Conservation (phyloP, 1,140 invertebrate species). For the Battus philenor region DNA sequence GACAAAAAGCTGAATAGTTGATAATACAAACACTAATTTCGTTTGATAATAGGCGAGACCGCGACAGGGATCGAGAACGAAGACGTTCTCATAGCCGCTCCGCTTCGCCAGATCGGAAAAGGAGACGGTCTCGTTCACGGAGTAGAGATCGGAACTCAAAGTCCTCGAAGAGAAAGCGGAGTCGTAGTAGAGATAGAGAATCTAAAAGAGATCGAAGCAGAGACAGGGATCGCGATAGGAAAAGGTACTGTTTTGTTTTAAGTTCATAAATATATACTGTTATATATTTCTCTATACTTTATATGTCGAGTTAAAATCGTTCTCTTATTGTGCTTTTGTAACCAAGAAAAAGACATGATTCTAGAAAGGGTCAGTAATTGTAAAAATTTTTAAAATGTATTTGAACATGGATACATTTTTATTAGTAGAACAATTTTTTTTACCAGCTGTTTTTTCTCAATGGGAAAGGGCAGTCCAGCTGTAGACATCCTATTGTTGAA, state of each 20-base stretch:
- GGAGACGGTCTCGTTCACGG: slow-evolving; percentile 77
- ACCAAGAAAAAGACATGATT: too few relatives aligned
- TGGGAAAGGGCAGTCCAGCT: too few relatives aligned
- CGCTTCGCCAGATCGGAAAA: slow-evolving; percentile 77
- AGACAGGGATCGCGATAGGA: slow-evolving; percentile 50
- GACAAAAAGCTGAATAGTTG: background rate
- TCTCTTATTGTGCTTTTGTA: too few relatives aligned
- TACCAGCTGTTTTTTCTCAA: too few relatives aligned
- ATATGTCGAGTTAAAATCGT: too few relatives aligned
- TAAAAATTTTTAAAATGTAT: too few relatives aligned
- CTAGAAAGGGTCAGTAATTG: too few relatives aligned
- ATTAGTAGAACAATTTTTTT: too few relatives aligned
- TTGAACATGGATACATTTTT: too few relatives aligned
- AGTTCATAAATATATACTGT: background rate
- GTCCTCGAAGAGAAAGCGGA: slow-evolving; percentile 67
- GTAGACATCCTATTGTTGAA: too few relatives aligned
- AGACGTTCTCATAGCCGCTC: slow-evolving; percentile 74
- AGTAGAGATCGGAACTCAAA: slow-evolving; percentile 78
- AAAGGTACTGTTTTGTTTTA: slow-evolving; percentile 9
- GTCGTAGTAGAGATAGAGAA: slow-evolving; percentile 73
- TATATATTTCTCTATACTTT: too few relatives aligned
- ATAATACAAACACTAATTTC: background rate
- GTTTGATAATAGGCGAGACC: slow-evolving; percentile 40
- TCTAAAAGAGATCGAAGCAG: slow-evolving; percentile 64
- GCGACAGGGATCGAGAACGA: slow-evolving; percentile 61